These are phyloP conservation scores for Corythaixoides concolor DNA, from an alignment of 2,113 vertebrate species.

Conservation along the genomic window DNA sequence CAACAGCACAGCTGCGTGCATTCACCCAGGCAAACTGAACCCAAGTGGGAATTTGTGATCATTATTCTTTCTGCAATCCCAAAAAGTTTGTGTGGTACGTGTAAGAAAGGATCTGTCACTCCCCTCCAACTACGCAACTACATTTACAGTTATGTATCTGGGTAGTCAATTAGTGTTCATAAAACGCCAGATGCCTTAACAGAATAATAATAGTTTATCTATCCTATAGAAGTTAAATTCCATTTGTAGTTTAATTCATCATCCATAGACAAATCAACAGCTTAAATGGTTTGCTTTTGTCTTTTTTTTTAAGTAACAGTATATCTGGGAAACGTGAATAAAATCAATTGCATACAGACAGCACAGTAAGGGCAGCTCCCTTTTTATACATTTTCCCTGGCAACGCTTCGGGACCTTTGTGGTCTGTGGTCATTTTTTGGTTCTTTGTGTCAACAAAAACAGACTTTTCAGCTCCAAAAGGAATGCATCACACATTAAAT, in stretches of 20 bases:
- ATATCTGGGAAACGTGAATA: slow-evolving; percentile 48
- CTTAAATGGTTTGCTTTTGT: slow-evolving; percentile 35
- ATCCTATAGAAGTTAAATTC: neutral
- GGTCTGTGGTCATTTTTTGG: slow-evolving; percentile 68
- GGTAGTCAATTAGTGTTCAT: neutral
- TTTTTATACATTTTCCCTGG: slow-evolving; percentile 63
- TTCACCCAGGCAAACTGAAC: neutral
- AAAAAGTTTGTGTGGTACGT: neutral
- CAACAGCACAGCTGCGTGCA: neutral
- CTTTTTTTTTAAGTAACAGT: slow-evolving; percentile 29
- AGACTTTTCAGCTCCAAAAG: slow-evolving; percentile 51
- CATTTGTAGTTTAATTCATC: slow-evolving; percentile 42
- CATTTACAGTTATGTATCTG: neutral
- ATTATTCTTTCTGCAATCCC: neutral
- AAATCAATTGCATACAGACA: slow-evolving; percentile 58
- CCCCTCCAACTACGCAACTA: neutral
- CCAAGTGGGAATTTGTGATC: neutral
- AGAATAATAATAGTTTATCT: neutral
- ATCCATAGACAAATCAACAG: slow-evolving; percentile 10
- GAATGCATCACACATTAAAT: slow-evolving; percentile 62
- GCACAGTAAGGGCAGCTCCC: slow-evolving; percentile 49
- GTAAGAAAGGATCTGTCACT: neutral
- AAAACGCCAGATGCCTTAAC: neutral
- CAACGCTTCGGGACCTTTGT: slow-evolving; percentile 19
- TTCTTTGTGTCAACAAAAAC: slow-evolving; percentile 67